phyloP scores from a whole-genome alignment of 2,113 vertebrate genomes.

The Marmota monax region DNA sequence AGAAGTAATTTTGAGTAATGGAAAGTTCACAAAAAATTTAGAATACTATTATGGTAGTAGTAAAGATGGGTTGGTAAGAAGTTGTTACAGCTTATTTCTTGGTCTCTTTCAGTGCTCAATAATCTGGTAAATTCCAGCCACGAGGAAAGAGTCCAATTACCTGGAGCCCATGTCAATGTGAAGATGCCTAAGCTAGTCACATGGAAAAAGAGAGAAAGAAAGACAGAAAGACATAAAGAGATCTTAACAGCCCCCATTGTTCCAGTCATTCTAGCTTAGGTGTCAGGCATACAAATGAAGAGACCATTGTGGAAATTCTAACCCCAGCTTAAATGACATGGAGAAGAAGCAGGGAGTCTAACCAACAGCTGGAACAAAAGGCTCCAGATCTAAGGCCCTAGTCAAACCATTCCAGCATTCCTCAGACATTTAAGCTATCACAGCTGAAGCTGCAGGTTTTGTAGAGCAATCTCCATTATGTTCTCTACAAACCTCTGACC shows the following conservation, averaged over 20 bases:
- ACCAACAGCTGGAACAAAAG: neutral
- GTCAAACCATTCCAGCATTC: neutral
- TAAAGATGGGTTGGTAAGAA: neutral
- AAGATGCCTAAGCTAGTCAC: neutral
- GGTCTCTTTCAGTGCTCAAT: neutral
- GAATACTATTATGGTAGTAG: neutral
- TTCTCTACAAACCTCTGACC: neutral
- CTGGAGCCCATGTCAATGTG: neutral
- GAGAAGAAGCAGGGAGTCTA: neutral
- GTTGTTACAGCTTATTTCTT: neutral
- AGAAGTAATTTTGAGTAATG: slow-evolving; percentile 4
- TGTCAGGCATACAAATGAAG: neutral
- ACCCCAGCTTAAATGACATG: neutral
- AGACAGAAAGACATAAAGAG: neutral
- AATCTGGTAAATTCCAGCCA: neutral
- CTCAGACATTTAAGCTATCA: neutral
- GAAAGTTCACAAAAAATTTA: slow-evolving; percentile 18
- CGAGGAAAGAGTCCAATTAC: neutral
- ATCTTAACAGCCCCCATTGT: neutral
- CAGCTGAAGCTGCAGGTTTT: neutral
- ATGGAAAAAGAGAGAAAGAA: neutral
- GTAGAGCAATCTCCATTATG: neutral
- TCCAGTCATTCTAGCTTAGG: neutral
- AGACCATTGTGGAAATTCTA: neutral
- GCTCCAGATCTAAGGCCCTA: neutral